These are phyloP conservation scores for Clinocottus analis DNA, from an alignment of 2,113 vertebrate genomes.

Conservation along the genomic window DNA sequence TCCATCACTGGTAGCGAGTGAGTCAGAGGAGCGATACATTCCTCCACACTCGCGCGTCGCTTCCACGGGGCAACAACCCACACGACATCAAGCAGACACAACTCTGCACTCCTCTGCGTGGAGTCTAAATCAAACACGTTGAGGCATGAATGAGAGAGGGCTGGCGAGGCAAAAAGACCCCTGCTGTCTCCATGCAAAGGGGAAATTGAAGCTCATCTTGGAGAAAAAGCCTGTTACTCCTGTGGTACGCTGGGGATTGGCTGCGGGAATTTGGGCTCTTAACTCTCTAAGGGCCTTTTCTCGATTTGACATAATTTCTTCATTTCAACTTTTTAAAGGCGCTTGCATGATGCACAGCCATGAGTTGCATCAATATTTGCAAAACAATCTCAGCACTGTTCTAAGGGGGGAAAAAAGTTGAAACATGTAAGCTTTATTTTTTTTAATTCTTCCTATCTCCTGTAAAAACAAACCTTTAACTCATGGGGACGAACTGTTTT, in stretches of 20 bases:
- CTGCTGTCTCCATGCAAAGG: slow-evolving; percentile 47
- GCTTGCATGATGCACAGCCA: no score
- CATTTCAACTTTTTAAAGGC: no score
- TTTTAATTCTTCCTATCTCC: no score
- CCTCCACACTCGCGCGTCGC: slow-evolving; percentile 52
- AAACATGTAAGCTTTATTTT: no score
- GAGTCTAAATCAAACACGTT: slow-evolving; percentile 69
- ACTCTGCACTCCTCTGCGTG: slow-evolving; percentile 57
- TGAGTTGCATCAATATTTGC: no score
- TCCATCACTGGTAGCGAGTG: slow-evolving; percentile 61
- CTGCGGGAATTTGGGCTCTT: slow-evolving; percentile 44
- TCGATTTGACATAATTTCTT: no score
- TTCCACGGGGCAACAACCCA: slow-evolving; percentile 74
- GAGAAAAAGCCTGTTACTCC: slow-evolving; percentile 62
- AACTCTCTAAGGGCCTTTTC: background rate
- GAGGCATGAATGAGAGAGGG: slow-evolving; percentile 33
- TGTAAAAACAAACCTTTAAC: no score
- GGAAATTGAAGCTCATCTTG: slow-evolving; percentile 70
- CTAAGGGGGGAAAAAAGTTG: no score
- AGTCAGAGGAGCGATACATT: slow-evolving; percentile 56
- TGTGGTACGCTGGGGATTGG: slow-evolving; percentile 32
- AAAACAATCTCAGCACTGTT: no score
- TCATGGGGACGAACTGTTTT: no score
- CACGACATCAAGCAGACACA: slow-evolving; percentile 58
- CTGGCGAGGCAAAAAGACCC: slow-evolving; percentile 28